Conservation (phyloP, 2,888 invertebrate species). For the Desoria tigrina region DNA sequence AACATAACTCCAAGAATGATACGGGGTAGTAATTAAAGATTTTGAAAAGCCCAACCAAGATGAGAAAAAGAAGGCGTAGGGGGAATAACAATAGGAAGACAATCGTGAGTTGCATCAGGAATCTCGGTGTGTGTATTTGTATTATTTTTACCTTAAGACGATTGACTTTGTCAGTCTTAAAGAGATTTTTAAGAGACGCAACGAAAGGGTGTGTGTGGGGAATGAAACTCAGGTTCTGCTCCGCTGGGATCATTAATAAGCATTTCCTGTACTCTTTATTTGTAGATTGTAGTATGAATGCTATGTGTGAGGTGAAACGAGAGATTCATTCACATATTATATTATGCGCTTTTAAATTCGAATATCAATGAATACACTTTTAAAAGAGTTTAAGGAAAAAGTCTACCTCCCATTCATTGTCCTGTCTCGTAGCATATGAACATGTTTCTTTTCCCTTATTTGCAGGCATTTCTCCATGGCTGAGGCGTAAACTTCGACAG, state of each 20-base stretch:
- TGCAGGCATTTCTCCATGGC: conserved; percentile 53
- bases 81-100: conserved; percentile 5
- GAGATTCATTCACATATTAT: background rate
- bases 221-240: conserved; percentile 31
- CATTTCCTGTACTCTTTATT: conserved; percentile 18
- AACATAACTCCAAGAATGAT: too few species aligned
- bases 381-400: background rate
- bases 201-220: conserved; percentile 1
- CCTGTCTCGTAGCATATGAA: conserved; percentile 11
- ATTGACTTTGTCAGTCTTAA: too few species aligned
- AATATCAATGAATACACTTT: background rate
- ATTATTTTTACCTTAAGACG: background rate
- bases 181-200: too few species aligned
- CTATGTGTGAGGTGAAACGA: background rate
- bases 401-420: background rate
- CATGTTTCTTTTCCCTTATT: conserved; percentile 11
- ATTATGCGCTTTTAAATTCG: background rate
- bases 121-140: conserved; percentile 7
- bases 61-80: background rate
- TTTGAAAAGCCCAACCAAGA: conserved; percentile 1
- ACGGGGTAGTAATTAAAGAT: conserved; percentile 3
- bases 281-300: background rate
- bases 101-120: conserved; percentile 13
- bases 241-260: conserved; percentile 38
- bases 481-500: conserved; percentile 47